Conservation (phyloP, 2,888 invertebrate genomes). For the Thysanoteuthis rhombus region DNA sequence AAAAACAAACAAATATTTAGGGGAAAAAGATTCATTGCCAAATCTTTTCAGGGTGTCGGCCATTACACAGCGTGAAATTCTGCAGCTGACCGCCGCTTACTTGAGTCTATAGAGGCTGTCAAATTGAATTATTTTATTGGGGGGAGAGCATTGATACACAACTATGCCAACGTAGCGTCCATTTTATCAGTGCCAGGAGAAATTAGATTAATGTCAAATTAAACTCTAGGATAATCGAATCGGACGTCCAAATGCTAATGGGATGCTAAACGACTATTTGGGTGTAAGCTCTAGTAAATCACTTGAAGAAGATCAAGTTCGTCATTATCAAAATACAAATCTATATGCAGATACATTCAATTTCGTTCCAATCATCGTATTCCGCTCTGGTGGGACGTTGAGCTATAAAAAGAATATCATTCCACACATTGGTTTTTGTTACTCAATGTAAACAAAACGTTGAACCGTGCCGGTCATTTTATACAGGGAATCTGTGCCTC, state of each 20-base stretch:
- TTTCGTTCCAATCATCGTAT: background rate
- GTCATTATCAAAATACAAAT: background rate
- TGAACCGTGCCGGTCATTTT: no score
- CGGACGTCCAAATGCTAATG: background rate
- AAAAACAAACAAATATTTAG: background rate
- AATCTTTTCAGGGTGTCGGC: background rate
- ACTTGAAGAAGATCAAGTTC: background rate
- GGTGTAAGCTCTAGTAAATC: background rate
- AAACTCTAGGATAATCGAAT: background rate
- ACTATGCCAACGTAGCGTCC: background rate
- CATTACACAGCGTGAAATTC: background rate
- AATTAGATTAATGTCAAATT: conserved; percentile 12
- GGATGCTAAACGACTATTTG: background rate
- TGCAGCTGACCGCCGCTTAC: background rate
- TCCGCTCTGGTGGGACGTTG: background rate
- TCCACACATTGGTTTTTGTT: no score
- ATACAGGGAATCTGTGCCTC: no score
- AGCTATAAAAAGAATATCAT: no score
- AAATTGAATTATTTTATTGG: background rate
- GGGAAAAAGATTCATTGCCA: background rate
- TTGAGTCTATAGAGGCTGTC: background rate
- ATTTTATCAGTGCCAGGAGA: background rate
- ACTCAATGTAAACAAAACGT: no score
- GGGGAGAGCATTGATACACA: background rate
- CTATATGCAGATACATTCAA: background rate